phyloP scores from a whole-genome alignment of 2,113 vertebrate genomes.

The Myocastor coypus region DNA sequence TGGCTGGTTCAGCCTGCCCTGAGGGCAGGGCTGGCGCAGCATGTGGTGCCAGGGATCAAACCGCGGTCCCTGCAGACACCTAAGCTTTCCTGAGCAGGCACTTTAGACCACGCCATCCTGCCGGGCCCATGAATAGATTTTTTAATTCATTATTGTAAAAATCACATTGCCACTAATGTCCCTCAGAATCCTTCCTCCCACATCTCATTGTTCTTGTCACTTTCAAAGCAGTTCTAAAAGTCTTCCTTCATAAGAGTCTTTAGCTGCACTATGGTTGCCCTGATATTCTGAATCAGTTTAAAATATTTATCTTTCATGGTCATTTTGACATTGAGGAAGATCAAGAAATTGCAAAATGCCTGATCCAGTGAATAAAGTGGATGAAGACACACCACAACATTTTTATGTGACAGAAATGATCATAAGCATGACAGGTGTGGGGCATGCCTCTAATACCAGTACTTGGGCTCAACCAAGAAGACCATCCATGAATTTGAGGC shows the following conservation, averaged over 20 bases:
- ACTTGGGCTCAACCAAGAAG: neutral
- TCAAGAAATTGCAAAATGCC: neutral
- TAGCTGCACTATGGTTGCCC: neutral
- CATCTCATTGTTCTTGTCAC: neutral
- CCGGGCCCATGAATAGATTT: neutral
- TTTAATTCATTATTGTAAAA: neutral
- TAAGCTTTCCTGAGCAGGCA: too few species aligned
- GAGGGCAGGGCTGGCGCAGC: too few species aligned
- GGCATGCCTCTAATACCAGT: neutral
- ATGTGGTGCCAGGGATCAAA: too few species aligned
- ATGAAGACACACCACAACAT: neutral
- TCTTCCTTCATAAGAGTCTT: neutral
- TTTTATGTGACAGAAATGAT: neutral
- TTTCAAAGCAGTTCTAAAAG: neutral
- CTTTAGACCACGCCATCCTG: too few species aligned
- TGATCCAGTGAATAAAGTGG: neutral
- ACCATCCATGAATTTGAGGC: neutral
- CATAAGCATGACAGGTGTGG: neutral
- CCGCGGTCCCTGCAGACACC: too few species aligned
- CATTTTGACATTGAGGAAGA: neutral
- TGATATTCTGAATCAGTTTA: neutral
- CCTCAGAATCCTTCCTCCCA: neutral
- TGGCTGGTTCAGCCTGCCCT: too few species aligned
- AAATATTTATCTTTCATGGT: neutral
- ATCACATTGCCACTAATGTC: neutral